A percentile compares a stretch with the other conserved stretches of the same genome.
These are phyloP conservation scores for Euura saliciscinereae DNA, from an alignment of 1,140 invertebrate genomes.

Conservation along the genomic window DNA sequence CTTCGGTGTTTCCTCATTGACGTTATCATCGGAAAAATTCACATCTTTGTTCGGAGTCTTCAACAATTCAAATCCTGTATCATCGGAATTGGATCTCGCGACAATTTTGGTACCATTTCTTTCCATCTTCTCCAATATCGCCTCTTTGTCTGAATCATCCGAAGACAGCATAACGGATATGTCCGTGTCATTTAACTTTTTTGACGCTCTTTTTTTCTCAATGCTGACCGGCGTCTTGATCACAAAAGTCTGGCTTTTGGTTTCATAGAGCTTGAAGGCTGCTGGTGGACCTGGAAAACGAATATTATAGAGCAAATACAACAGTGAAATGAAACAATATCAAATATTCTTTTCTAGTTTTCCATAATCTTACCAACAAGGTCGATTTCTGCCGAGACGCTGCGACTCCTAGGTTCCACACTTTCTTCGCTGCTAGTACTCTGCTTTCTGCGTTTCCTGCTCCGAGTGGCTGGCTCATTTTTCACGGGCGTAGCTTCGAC, in stretches of 20 bases:
- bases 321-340: neutral
- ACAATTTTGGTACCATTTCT: neutral
- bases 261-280: constrained; percentile 19
- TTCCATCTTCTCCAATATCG: constrained; percentile 1
- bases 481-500: neutral
- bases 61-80: neutral
- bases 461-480: neutral
- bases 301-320: neutral
- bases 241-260: constrained; percentile 9
- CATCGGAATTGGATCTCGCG: neutral
- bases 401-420: neutral
- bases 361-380: neutral
- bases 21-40: neutral
- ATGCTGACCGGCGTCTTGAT: constrained; percentile 20
- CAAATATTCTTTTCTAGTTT: neutral
- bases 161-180: constrained; percentile 26
- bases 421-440: neutral
- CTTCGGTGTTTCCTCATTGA: neutral
- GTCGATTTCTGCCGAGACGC: neutral
- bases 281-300: constrained; percentile 21
- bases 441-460: neutral
- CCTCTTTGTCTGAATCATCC: constrained; percentile 15
- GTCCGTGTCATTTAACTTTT: constrained; percentile 25
- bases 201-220: constrained; percentile 17
- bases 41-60: neutral